Evolutionary conservation across 2,797 vertebrate genomes (phyloP).

Genomic region (Chloroceryle inda): DNA sequence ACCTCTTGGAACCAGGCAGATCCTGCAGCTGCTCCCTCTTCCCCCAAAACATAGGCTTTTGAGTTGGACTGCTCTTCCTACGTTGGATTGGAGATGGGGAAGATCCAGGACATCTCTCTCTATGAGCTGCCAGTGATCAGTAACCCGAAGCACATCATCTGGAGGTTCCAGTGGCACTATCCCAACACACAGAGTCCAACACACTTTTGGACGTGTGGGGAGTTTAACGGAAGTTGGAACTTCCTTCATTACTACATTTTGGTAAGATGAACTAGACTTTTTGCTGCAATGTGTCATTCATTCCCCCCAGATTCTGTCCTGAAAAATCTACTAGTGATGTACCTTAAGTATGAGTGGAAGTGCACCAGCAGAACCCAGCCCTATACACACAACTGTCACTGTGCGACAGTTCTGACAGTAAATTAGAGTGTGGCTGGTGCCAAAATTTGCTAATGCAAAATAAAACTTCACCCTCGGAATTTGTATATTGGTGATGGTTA

Average conservation of each 20-base stretch:
- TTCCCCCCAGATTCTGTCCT: neutral
- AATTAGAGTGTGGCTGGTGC: neutral
- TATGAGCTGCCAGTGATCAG: no score
- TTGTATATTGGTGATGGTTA: neutral
- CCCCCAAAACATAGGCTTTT: no score
- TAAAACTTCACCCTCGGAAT: neutral
- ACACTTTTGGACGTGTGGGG: neutral
- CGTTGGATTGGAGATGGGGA: no score
- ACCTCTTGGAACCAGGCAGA: no score
- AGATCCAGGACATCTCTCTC: no score
- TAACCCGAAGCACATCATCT: no score
- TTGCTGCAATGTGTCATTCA: neutral
- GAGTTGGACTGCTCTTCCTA: no score
- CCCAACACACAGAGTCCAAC: neutral
- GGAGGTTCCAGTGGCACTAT: no score
- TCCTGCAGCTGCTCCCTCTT: no score
- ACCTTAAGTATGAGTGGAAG: neutral
- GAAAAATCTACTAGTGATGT: neutral
- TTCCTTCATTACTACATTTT: neutral
- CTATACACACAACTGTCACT: rapidly evolving
- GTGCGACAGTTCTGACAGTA: neutral
- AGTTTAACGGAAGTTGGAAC: neutral
- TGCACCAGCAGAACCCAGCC: neutral
- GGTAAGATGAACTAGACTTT: neutral
- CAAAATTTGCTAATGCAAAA: neutral